A percentile compares a stretch with the other conserved stretches of the same genome.
These are phyloP conservation scores for Glaucidium brasilianum DNA, from an alignment of 2,113 vertebrate species.

Conservation along the genomic window DNA sequence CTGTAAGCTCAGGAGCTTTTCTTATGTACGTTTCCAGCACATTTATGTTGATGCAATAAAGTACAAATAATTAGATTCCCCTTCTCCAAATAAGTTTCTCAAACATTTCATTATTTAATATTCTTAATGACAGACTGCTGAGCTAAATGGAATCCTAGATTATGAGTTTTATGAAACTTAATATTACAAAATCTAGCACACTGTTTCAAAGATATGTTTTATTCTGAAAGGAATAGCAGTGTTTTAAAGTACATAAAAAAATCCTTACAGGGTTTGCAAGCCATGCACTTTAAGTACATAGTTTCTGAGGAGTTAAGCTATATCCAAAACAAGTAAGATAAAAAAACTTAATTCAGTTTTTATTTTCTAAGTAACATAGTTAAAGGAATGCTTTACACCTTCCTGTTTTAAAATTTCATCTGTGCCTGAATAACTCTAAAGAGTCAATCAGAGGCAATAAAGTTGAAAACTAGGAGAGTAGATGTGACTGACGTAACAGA, in stretches of 20 bases:
- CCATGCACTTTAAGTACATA: not conserved
- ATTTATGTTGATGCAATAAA: not conserved
- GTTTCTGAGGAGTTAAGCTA: not conserved
- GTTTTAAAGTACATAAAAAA: not conserved
- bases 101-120: not conserved
- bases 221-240: not conserved
- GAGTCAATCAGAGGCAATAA: not conserved
- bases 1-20: not conserved
- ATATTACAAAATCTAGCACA: not conserved
- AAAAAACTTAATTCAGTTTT: not conserved
- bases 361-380: not conserved
- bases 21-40: not conserved
- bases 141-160: not conserved
- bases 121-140: not conserved
- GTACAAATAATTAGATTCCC: not conserved
- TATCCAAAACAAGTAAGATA: not conserved
- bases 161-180: not conserved
- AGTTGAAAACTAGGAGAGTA: not conserved
- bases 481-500: not conserved
- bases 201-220: not conserved
- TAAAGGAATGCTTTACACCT: not conserved
- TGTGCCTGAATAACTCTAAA: not conserved
- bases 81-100: not conserved
- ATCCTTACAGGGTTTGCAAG: not conserved
- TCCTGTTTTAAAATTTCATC: not conserved